phyloP scores from a whole-genome alignment of 2,888 invertebrate genomes.

The Trilocha varians region DNA sequence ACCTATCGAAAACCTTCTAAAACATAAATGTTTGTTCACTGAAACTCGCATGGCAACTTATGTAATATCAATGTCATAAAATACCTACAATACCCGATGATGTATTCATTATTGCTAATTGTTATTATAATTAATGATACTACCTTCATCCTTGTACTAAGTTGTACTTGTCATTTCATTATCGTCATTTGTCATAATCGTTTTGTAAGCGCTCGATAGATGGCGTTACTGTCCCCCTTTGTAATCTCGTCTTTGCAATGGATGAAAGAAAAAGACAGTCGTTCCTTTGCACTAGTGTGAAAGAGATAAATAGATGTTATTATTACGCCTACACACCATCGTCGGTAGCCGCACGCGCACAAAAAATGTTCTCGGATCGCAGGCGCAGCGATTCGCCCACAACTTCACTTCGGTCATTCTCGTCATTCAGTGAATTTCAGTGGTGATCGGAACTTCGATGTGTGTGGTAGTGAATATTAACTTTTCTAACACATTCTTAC shows the following conservation, averaged over 20 bases:
- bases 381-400: slow-evolving; percentile 69
- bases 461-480: slow-evolving; percentile 72
- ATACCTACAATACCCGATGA: too few species aligned
- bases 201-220: neutral
- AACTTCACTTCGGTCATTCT: slow-evolving; percentile 70
- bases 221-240: neutral
- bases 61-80: too few species aligned
- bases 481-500: slow-evolving; percentile 71
- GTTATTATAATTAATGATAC: too few species aligned
- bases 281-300: slow-evolving; percentile 24
- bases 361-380: slow-evolving; percentile 65
- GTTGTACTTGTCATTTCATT: too few species aligned
- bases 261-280: slow-evolving; percentile 27
- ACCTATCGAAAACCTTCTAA: too few species aligned
- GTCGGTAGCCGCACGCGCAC: slow-evolving; percentile 64
- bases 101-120: too few species aligned
- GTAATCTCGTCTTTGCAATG: too few species aligned
- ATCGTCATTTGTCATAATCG: neutral
- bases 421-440: slow-evolving; percentile 71
- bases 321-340: slow-evolving; percentile 66
- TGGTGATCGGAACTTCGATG: slow-evolving; percentile 69
- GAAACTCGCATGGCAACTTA: too few species aligned
- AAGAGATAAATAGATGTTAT: slow-evolving; percentile 50
- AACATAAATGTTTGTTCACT: too few species aligned
- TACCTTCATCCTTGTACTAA: too few species aligned